Conservation (phyloP, 2,797 vertebrate genomes). For the Ispidina lecontei region DNA sequence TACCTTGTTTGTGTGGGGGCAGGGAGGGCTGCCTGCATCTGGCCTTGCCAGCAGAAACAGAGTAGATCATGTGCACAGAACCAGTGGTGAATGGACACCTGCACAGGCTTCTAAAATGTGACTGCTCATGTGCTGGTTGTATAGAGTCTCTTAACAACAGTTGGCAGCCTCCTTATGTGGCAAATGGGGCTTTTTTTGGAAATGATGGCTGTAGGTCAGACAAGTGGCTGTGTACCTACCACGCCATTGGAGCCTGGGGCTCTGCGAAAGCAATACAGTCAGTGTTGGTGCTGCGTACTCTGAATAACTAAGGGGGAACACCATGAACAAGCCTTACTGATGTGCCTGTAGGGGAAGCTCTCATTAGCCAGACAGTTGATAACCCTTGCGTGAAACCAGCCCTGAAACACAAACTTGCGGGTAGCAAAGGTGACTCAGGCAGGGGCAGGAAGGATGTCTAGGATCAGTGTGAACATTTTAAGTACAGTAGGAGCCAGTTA, state of each 20-base stretch:
- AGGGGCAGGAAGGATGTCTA: not conserved
- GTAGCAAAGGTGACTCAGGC: not conserved
- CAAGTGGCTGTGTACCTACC: not conserved
- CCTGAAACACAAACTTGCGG: not conserved
- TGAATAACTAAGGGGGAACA: not conserved
- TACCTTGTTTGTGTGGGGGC: not conserved
- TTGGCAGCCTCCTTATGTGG: not conserved
- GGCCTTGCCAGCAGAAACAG: not conserved
- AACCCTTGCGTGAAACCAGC: not conserved
- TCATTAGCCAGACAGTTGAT: not conserved
- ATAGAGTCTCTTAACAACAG: not conserved
- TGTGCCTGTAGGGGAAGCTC: not conserved
- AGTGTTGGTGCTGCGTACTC: not conserved
- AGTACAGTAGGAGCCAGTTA: not conserved
- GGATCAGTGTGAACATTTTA: not conserved
- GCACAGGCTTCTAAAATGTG: not conserved
- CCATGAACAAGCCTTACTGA: not conserved
- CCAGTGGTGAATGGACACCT: not conserved
- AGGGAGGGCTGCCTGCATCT: not conserved
- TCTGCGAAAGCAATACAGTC: not conserved
- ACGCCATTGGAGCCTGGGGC: not conserved
- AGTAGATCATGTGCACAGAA: not conserved
- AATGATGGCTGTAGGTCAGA: not conserved
- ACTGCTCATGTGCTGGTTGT: not conserved
- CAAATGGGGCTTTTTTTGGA: not conserved